These are phyloP conservation scores for Scomber scombrus DNA, from an alignment of 2,113 vertebrate species.

Conservation along the genomic window DNA sequence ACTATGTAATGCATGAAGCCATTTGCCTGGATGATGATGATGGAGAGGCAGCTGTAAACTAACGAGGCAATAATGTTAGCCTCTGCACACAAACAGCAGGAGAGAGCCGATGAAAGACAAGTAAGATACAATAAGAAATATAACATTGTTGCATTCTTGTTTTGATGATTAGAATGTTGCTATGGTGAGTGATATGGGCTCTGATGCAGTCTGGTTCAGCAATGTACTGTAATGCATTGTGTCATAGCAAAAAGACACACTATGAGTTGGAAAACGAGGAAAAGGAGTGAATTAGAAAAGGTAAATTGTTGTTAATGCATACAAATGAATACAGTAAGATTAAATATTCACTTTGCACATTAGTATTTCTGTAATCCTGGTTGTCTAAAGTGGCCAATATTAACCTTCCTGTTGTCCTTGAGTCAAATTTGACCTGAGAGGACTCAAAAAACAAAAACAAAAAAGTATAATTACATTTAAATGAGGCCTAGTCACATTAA, in stretches of 20 bases:
- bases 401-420: too few relatives aligned
- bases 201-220: background rate
- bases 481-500: too few relatives aligned
- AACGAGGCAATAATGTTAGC: conserved; percentile 57
- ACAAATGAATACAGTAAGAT: too few relatives aligned
- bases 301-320: background rate
- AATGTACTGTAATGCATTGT: background rate
- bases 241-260: background rate
- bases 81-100: conserved; percentile 6
- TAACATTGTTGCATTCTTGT: conserved; percentile 15
- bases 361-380: too few relatives aligned
- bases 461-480: too few relatives aligned
- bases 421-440: too few relatives aligned
- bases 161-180: conserved; percentile 22
- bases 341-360: too few relatives aligned
- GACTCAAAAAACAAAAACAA: too few relatives aligned
- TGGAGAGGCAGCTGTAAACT: conserved; percentile 57
- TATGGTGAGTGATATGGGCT: background rate
- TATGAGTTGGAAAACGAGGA: background rate
- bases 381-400: too few relatives aligned
- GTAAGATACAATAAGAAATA: conserved; percentile 23
- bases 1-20: conserved; percentile 63
- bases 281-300: background rate
- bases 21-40: conserved; percentile 67
- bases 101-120: conserved; percentile 10